Evolutionary conservation across 1,140 invertebrate species (phyloP), one percentile per base, ranked within the genome.

Genomic region (Drosophila jambulina): DNA sequence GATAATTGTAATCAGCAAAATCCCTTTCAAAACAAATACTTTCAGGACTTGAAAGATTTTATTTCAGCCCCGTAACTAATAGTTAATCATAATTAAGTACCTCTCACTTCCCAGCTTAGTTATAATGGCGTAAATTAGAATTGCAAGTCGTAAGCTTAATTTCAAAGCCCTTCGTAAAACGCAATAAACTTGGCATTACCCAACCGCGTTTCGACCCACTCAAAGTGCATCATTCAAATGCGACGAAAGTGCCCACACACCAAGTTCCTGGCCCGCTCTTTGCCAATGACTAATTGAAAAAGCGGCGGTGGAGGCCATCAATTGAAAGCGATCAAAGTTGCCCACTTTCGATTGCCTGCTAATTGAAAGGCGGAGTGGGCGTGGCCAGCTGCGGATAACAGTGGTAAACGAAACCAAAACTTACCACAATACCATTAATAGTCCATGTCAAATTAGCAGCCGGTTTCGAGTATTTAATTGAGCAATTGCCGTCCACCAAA

Each of bases 381-480:
- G 76, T 58, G 59, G 43, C 58, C 45, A 25, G 42, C 43, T 51
- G 40, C 10, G 56, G 38, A 56, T 59, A 71, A 46, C 69, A 51
- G 40, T 42, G 45, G 71, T 57, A 79, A 85, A 61, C 75, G 78
- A 90, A 90, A 85, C 80, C 90, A 80, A 88, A 88, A 92, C 91
- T 94, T 94, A 97, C 96, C 94, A 95, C 94, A 93, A 95, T 94
- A 85, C 95, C 95, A 93, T 98, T 98, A 92, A 98, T 95, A 93
- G 95, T 96, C 96, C 97, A 98, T 46, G 96, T 96, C 62, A 98
- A 94, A 93, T 97, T 97, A 62, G 96, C 96, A 38, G 97, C 95
- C 45, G 97, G 97, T 93, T 95, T 94, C 42, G 97, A 97, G 85
- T 95, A 94, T 85, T 94, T 94, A 75, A 96, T 96, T 75, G 95